Base-by-base conservation (phyloP, 1,140 invertebrate species). In the Drosophila punjabiensis region DNA sequence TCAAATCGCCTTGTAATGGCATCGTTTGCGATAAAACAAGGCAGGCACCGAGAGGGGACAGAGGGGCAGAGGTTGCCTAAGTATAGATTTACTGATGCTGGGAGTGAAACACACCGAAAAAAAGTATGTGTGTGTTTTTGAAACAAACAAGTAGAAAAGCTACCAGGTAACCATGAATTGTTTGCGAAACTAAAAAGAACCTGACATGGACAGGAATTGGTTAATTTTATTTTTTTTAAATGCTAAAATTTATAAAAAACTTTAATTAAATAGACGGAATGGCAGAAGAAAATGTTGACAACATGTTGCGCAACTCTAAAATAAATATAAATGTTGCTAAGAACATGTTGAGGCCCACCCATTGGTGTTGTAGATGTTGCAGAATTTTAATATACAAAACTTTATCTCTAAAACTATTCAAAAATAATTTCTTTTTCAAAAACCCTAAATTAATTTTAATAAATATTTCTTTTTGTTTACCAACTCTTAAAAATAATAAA, bases 1-100 rank as follows among this genome's bases (percentile, higher is more conserved):
- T 76, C 84, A 87, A 87, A 86, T 87, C 77, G 79, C 62, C 56
- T 68, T 76, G 76, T 83, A 83, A 83, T 83, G 69, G 68, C 69
- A 75, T 78, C 76, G 76, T 65, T 78, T 64, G 75, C 66, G 75
- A 79, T 79, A 79, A 79, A 78, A 79, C 77, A 79, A 79, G 65
- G 63, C 58, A 16, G 30, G 37, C 55, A 58, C 43, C 39, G 37
- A 9, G 13, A 18, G 18, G 11, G 43, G 11, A 6, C 11, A 14
- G 8, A 16, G 47, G 28, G 48, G 71, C 18, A 20, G 30, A 69
- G 66, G 35, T 41, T 35, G 45, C 14, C 68, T 58, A 70, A 71
- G 68, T 70, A 70, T 70, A 50, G 65, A 56, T 62, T 73, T 75
- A 62, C 56, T 41, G 43, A 37, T 62, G 71, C 71, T 53, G 35